Evolutionary conservation across 2,888 invertebrate species (phyloP), one percentile per base, ranked within the genome.

Genomic region (Pseudeuparius sepicola): DNA sequence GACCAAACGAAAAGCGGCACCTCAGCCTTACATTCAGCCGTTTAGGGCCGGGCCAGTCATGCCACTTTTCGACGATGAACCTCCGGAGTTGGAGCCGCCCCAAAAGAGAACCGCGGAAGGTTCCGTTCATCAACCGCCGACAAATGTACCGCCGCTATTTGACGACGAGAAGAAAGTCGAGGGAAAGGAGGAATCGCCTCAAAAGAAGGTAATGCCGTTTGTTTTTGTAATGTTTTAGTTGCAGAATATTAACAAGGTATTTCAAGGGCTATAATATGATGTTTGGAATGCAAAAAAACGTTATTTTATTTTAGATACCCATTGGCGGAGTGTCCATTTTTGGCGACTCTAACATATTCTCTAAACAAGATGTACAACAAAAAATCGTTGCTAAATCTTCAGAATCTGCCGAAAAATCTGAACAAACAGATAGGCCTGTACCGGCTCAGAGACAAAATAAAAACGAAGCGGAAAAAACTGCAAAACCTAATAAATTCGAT

Each of bases 241-340:
- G n/a, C n/a, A n/a, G n/a, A n/a, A n/a, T n/a, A n/a, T n/a, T n/a
- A n/a, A n/a, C n/a, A n/a, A n/a, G n/a, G n/a, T n/a, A n/a, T n/a
- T n/a, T n/a, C n/a, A n/a, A n/a, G n/a, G n/a, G n/a, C n/a, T n/a
- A n/a, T n/a, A n/a, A n/a, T n/a, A n/a, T n/a, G n/a, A n/a, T n/a
- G n/a, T n/a, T n/a, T n/a, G n/a, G n/a, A n/a, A n/a, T n/a, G n/a
- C n/a, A n/a, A n/a, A n/a, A n/a, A n/a, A n/a, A n/a, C n/a, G n/a
- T n/a, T n/a, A 20, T 43, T 43, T 34, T 40, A 39, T 56, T 58
- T 30, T 60, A 78, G 77, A 75, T 73, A 64, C 73, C 74, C 4
- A 51, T 67, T 3, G 75, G 74, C 2, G 76, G 70, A 2, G 68
- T 73, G 29, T 70, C 75, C 5, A 54, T 75, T 24, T 70, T 75